These are phyloP conservation scores for Bubo blakistoni DNA, from an alignment of 2,113 vertebrate genomes.

Conservation along the genomic window DNA sequence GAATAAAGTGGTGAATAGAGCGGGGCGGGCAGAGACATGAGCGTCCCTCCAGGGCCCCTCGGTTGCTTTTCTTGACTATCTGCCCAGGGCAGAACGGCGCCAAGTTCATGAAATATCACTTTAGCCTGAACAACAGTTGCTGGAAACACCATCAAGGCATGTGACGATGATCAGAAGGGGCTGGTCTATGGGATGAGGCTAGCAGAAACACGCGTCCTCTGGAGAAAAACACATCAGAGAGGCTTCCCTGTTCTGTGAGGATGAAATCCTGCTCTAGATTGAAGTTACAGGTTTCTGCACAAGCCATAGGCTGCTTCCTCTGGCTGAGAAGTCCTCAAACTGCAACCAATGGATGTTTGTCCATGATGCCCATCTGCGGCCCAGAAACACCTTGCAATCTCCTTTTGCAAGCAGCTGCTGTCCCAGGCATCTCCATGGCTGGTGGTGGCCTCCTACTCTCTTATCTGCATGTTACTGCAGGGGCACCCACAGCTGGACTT, in stretches of 20 bases:
- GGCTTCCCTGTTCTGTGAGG: neutral
- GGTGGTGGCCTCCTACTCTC: neutral
- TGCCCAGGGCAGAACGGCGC: neutral
- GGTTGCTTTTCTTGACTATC: conserved; percentile 1
- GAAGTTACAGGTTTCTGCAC: neutral
- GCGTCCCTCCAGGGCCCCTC: conserved; percentile 11
- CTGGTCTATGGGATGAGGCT: neutral
- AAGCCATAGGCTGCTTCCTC: neutral
- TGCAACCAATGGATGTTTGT: neutral
- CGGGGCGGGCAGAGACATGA: fast-evolving
- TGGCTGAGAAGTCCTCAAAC: neutral
- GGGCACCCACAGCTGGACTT: neutral
- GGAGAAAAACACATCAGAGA: neutral
- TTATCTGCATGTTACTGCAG: neutral
- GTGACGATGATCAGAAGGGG: neutral
- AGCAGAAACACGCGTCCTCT: fast-evolving
- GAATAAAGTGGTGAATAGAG: neutral
- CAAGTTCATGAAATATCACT: conserved; percentile 41
- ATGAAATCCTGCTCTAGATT: neutral
- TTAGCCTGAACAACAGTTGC: conserved; percentile 22
- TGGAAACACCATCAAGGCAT: conserved; percentile 32
- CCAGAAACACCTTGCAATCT: neutral
- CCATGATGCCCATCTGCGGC: fast-evolving
- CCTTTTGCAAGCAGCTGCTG: neutral
- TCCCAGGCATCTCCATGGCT: neutral